Evolutionary conservation across 2,797 vertebrate genomes (phyloP).

Genomic region (Saxicola maurus): DNA sequence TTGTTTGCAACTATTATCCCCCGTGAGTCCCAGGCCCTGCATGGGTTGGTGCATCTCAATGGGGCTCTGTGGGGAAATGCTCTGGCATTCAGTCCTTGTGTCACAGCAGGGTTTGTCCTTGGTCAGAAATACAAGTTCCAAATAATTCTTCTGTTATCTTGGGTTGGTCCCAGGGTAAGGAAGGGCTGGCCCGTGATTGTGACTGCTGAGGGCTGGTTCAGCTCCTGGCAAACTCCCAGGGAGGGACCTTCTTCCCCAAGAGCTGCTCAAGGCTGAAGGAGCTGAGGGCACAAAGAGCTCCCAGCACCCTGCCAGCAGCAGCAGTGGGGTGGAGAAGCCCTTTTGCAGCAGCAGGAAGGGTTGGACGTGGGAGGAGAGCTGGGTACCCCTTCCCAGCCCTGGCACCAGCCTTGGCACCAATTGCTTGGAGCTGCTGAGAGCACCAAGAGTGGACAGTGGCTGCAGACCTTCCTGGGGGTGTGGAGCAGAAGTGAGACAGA

Average conservation of each 20-base stretch:
- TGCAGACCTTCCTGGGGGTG: not conserved
- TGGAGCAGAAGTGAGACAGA: not conserved
- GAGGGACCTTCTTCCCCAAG: not conserved
- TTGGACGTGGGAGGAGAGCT: not conserved
- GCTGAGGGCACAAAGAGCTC: not conserved
- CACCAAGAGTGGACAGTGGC: accelerated
- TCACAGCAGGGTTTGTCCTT: not conserved
- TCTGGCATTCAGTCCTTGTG: not conserved
- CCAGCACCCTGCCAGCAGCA: accelerated
- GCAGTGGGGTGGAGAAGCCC: not conserved
- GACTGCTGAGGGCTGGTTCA: not conserved
- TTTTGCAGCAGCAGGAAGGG: not conserved
- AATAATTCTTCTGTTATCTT: not conserved
- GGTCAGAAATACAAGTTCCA: not conserved
- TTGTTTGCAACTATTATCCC: constrained; percentile 78
- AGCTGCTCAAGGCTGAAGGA: not conserved
- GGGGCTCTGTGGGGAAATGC: not conserved
- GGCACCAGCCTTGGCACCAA: not conserved
- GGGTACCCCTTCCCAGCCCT: not conserved
- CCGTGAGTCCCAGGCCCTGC: constrained; percentile 57
- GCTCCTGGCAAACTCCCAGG: not conserved
- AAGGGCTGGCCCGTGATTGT: not conserved
- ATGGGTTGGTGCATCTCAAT: not conserved
- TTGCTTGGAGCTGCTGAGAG: not conserved
- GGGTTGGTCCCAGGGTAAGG: not conserved